phyloP scores from a whole-genome alignment of 2,888 invertebrate species.

The Heliconius charithonia region DNA sequence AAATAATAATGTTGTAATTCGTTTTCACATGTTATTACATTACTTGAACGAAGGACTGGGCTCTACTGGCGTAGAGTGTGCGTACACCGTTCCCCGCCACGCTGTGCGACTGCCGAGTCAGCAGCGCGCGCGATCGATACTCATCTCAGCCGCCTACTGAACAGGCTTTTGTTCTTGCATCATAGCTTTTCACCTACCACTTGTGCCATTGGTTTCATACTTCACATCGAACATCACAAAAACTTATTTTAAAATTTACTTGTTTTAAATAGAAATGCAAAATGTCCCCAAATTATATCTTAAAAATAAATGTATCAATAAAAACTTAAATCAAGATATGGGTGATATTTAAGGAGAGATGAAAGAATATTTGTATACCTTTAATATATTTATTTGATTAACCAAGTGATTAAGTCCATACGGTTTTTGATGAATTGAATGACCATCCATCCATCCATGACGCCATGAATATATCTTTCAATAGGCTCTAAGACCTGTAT shows the following conservation, averaged over 20 bases:
- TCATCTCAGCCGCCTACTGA: slow-evolving; percentile 60
- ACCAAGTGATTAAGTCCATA: neutral
- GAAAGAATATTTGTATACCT: neutral
- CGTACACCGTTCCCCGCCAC: slow-evolving; percentile 49
- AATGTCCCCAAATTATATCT: neutral
- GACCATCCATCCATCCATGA: neutral
- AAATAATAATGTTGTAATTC: neutral
- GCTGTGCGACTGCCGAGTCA: slow-evolving; percentile 64
- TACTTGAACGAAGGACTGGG: neutral
- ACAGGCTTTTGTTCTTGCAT: slow-evolving; percentile 60
- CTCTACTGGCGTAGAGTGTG: slow-evolving; percentile 41
- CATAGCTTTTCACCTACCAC: slow-evolving; percentile 44
- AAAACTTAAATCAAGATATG: neutral
- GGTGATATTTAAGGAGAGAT: neutral
- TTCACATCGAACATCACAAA: slow-evolving; percentile 1
- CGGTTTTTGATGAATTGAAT: neutral
- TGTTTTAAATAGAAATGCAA: neutral
- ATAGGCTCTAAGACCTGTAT: no score
- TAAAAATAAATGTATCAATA: neutral
- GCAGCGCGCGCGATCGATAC: slow-evolving; percentile 75
- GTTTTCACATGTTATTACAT: neutral
- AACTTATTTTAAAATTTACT: neutral
- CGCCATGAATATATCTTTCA: neutral
- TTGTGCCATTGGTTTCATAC: slow-evolving; percentile 21
- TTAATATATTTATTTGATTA: neutral